Base-by-base conservation (phyloP, 64 coral and sea anemone species). In the Exaiptasia diaphana region DNA sequence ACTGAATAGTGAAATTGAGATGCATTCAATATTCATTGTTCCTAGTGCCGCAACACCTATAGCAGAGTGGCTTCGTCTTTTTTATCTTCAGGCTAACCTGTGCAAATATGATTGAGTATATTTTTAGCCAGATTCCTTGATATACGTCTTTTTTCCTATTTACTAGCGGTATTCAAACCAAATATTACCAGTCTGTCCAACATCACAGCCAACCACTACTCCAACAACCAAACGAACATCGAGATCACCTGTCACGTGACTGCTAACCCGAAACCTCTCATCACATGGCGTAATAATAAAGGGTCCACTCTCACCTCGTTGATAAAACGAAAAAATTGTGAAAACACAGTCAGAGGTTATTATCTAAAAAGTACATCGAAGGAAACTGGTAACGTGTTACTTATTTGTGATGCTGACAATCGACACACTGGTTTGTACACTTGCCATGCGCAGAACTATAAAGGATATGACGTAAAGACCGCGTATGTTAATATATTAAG, bases 401-500 rank as follows among this genome's bases (percentile, higher is more conserved):
- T 77, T 1, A 69, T 87, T 38, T 87, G 84, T 78, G 15, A 77
- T 10, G 72, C 73, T 30, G 4, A 87, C 14, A 64, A 75, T 17
- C 23, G 3, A 41, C 86, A 78, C 35, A 50, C 91, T 7, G 91
- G 77, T 4, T 68, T 22, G 37, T 88, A 88, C 40, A 88, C 77
- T 0, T 93, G 91, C 26, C 31, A 25, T 42, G 91, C 85, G 20
- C 38, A 30, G 1, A 93, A 93, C 32, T 8, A n/a, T 9, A 50
- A 67, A 71, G 90, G 90, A 57, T 15, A 38, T 30, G 73, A 67
- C 62, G 32, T 77, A 42, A 80, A 74, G 24, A 41, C 55, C 25
- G 79, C 77, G 2, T 71, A 76, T 25, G 7, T 93, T 28, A 27
- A 82, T 56, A 78, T 93, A 35, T 58, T 93, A 25, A 82, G 90